phyloP scores from a whole-genome alignment of 2,113 vertebrate species.

The Hassar affinis region DNA sequence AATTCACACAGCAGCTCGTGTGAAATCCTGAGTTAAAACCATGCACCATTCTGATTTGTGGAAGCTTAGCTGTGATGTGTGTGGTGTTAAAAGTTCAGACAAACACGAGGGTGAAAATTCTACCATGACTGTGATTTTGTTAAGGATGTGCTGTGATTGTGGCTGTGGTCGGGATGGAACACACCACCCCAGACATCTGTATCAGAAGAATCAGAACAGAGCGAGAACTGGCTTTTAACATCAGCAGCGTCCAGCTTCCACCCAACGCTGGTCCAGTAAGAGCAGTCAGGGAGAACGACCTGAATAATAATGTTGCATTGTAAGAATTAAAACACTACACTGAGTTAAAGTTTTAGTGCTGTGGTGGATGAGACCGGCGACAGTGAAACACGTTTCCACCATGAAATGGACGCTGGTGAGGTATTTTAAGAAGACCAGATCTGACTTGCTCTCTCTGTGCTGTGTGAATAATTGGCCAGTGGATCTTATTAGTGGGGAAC shows the following conservation, averaged over 20 bases:
- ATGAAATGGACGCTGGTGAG: too few relatives aligned
- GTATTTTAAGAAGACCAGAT: too few relatives aligned
- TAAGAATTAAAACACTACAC: too few relatives aligned
- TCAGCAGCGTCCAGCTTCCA: background rate
- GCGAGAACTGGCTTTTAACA: background rate
- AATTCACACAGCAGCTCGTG: background rate
- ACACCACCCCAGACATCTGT: background rate
- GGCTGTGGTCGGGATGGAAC: background rate
- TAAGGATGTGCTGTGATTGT: background rate
- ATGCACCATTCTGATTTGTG: background rate
- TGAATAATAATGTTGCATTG: background rate
- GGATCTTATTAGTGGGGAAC: too few relatives aligned
- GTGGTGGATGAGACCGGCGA: too few relatives aligned
- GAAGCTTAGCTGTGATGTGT: background rate
- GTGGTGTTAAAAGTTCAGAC: constrained; percentile 3
- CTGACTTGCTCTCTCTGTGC: too few relatives aligned
- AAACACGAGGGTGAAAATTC: background rate
- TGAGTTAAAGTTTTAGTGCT: too few relatives aligned
- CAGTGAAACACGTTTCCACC: too few relatives aligned
- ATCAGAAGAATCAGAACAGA: too few relatives aligned
- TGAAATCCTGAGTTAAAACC: background rate
- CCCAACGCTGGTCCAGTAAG: background rate
- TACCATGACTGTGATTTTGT: background rate
- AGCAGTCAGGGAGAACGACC: background rate
- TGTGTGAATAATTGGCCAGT: too few relatives aligned